A percentile compares a stretch with the other conserved stretches of the same genome.
phyloP scores from a whole-genome alignment of 2,888 invertebrate genomes.

The Urechis unicinctus region DNA sequence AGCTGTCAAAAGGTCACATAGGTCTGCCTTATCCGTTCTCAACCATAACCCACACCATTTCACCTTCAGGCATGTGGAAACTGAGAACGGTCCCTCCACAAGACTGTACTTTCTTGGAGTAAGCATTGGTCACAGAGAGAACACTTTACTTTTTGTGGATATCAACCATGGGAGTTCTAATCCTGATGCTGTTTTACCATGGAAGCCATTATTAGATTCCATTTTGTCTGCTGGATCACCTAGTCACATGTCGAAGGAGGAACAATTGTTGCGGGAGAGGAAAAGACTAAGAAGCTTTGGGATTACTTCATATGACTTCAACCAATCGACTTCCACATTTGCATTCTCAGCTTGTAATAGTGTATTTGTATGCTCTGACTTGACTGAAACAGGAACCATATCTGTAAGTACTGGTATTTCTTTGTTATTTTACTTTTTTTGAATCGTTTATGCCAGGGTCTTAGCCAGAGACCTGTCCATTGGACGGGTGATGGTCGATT shows the following conservation, averaged over 20 bases:
- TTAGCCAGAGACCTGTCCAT: too few species aligned
- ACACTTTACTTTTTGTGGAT: constrained; percentile 79
- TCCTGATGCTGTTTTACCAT: not conserved
- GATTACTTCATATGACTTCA: constrained; percentile 86
- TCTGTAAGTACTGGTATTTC: constrained; percentile 1
- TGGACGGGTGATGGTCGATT: too few species aligned
- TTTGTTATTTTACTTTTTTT: not conserved
- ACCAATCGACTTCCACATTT: constrained; percentile 72
- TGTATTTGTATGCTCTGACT: constrained; percentile 69
- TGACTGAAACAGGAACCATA: not conserved
- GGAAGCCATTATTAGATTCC: not conserved
- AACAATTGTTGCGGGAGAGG: constrained; percentile 83
- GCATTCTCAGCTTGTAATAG: constrained; percentile 86
- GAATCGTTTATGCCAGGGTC: too few species aligned
- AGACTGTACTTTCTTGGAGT: constrained; percentile 78
- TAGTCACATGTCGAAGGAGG: constrained; percentile 70
- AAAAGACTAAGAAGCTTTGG: constrained; percentile 85
- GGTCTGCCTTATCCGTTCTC: constrained; percentile 35
- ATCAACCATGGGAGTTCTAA: constrained; percentile 51
- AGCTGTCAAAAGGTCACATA: constrained; percentile 42
- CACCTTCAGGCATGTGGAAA: constrained; percentile 36
- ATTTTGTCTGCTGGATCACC: not conserved
- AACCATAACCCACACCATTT: constrained; percentile 42
- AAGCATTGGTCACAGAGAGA: constrained; percentile 82
- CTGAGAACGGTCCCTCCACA: not conserved